Percentiles rank a stretch among this genome's conserved stretches.
Evolutionary conservation across 1,140 invertebrate genomes (phyloP).

Genomic region (Rhopalosiphum padi): DNA sequence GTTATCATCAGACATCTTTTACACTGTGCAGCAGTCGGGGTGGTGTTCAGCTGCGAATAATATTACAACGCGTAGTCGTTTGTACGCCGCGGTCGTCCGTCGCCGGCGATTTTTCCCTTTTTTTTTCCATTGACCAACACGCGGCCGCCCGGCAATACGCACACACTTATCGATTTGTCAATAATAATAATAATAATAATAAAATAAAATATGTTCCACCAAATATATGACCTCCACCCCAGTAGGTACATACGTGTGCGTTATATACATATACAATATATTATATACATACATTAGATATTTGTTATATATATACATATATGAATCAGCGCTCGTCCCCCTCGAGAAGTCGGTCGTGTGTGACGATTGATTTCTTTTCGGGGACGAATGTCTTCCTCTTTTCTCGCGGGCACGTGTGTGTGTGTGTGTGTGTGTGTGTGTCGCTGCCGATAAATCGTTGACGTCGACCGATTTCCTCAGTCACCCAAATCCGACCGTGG

Average conservation of each 20-base stretch:
- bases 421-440: not conserved
- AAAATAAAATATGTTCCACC: conserved; percentile 48
- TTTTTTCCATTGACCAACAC: not conserved
- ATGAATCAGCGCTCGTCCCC: not conserved
- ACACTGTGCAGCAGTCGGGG: not conserved
- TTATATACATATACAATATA: not conserved
- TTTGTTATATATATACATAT: not conserved
- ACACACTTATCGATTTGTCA: conserved; percentile 53
- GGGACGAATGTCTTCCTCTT: conserved; percentile 21
- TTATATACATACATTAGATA: not conserved
- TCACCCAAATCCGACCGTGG: not conserved
- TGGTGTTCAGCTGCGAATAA: not conserved
- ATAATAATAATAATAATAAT: not conserved
- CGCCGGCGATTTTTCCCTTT: not conserved
- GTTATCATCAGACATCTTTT: not conserved
- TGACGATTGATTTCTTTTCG: conserved; percentile 55
- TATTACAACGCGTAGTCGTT: not conserved
- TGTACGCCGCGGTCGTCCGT: not conserved
- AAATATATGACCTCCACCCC: conserved; percentile 30
- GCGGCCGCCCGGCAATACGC: not conserved
- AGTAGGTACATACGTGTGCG: not conserved
- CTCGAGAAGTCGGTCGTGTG: conserved; percentile 43
- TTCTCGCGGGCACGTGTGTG: not conserved
- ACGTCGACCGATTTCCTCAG: not conserved
- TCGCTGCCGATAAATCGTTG: conserved; percentile 5